Base-by-base conservation (phyloP, 2,888 invertebrate genomes). In the Chouioia cunea region DNA sequence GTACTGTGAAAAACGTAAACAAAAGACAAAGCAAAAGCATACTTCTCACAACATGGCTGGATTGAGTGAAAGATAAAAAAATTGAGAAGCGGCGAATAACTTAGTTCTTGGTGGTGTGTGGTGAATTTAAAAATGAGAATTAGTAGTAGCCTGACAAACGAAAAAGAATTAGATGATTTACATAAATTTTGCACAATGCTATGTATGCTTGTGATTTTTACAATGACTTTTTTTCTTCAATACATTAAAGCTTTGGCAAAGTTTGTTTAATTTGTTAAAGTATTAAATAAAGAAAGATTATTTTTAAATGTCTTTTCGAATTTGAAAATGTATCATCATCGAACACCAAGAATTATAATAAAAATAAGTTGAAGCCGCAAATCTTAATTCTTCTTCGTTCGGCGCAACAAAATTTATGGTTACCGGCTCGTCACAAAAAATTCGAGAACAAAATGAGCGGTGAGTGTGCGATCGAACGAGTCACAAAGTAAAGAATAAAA, bases 31-130 rank as follows among this genome's bases (percentile, higher is more conserved):
- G 83, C 83, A 79, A 83, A 79, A 85, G 84, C 84, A 82, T 82
- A 83, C 85, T 85, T 85, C 84, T 79, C 84, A 85, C 83, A 85
- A 85, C 85, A 85, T 85, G 85, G 85, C 85, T 85, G 36, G 36
- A 36, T 12, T 36, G 85, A 84, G 82, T 78, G 79, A 75, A 73
- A 71, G 52, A 70, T 20, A 75, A 74, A 67, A 68, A 65, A 68
- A 74, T 70, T 76, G 62, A 56, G 67, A 74, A 73, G 75, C 73
- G 65, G 70, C 73, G 15, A 58, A 66, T 64, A 67, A 70, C 20
- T 70, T 65, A 63, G 20, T 68, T 65, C 44, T 63, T 66, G 56
- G 50, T 64, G 65, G 60, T 64, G 59, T 48, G 6, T 36, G 66
- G 43, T 71, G 68, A 73, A 23, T 67, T 60, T 23, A 50, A 52